Base-by-base conservation (phyloP, 2,113 vertebrate genomes). In the Sebastes schlegelii region DNA sequence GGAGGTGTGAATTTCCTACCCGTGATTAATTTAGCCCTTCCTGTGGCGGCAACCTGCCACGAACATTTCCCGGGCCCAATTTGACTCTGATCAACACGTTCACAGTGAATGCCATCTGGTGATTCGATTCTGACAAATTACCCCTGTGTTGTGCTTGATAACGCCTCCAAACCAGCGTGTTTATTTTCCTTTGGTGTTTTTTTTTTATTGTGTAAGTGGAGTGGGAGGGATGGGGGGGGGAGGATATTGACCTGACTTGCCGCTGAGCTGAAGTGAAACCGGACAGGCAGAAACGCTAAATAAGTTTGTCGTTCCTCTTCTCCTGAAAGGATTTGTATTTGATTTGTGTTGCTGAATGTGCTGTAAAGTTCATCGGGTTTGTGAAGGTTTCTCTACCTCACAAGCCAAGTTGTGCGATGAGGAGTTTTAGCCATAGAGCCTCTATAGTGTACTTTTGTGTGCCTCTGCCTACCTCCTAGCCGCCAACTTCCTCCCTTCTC, bases 1-100 rank as follows among this genome's bases (percentile, higher is more conserved):
- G 86, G 84, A 92, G 89, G 91, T 94, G 94, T 89, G 91, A 94
- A 87, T 89, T 84, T 87, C 79, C 85, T 81, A 40, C 69, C 65
- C 52, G 26, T 79, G 90, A 91, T 91, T 90, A 90, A 92, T 90
- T 80, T 67, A 82, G 83, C 66, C 51, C 51, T 80, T 90, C 79
- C 74, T 80, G 79, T 78, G 62, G 88, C 70, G 54, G 86, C 78
- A 77, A 73, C 65, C 68, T 82, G 74, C 86, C 76, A 78, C 5
- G 42, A 82, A 86, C 77, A 51, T 85, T 86, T 86, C 72, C 79
- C 3, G 49, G 66, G 74, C 80, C 85, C 78, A 64, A 21, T 91
- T 89, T 87, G 86, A 80, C 77, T 83, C 88, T 49, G 82, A 88
- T 91, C 83, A 86, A 88, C 89, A 82, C 55, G 6, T 80, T 85